A percentile compares a stretch with the other conserved stretches of the same genome.
These are phyloP conservation scores for Hemithea aestivaria DNA, from an alignment of 2,888 invertebrate genomes.

Conservation along the genomic window DNA sequence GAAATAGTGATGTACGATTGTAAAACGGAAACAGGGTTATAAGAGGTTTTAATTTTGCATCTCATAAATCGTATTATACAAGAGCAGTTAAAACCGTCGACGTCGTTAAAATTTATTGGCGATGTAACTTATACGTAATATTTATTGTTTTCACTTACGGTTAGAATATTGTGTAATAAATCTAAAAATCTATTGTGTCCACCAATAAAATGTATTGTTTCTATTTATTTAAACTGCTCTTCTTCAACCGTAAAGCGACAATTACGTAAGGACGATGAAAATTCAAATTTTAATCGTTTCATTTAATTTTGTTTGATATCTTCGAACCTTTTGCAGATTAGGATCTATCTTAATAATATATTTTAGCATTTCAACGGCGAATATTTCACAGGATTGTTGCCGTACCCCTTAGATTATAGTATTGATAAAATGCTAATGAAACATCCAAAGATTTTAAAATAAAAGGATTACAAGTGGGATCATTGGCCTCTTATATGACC, in stretches of 20 bases:
- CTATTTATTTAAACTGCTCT: conserved; percentile 1
- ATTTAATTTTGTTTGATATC: too few species aligned
- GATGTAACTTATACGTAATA: conserved; percentile 10
- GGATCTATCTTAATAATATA: conserved; percentile 49
- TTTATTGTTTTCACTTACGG: conserved; percentile 11
- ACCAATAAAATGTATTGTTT: neutral
- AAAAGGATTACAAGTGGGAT: conserved; percentile 62
- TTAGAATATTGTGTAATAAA: conserved; percentile 21
- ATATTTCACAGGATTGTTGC: conserved; percentile 68
- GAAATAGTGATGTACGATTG: conserved; percentile 19
- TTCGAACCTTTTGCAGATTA: conserved; percentile 32
- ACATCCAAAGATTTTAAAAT: conserved; percentile 61
- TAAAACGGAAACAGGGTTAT: conserved; percentile 6
- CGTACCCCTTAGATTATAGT: conserved; percentile 63
- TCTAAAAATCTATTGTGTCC: conserved; percentile 24
- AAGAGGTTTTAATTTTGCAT: conserved; percentile 18
- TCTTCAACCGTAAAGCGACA: too few species aligned
- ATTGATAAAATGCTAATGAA: conserved; percentile 73
- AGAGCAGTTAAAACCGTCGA: conserved; percentile 7
- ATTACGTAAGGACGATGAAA: too few species aligned
- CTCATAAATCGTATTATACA: conserved; percentile 11
- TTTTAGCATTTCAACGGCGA: conserved; percentile 63
- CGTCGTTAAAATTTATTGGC: conserved; percentile 9
- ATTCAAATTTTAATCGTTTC: too few species aligned
- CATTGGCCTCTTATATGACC: conserved; percentile 69